Percentiles rank a stretch among this genome's conserved stretches.
phyloP scores from a whole-genome alignment of 2,797 vertebrate species.

The Tachyglossus aculeatus region DNA sequence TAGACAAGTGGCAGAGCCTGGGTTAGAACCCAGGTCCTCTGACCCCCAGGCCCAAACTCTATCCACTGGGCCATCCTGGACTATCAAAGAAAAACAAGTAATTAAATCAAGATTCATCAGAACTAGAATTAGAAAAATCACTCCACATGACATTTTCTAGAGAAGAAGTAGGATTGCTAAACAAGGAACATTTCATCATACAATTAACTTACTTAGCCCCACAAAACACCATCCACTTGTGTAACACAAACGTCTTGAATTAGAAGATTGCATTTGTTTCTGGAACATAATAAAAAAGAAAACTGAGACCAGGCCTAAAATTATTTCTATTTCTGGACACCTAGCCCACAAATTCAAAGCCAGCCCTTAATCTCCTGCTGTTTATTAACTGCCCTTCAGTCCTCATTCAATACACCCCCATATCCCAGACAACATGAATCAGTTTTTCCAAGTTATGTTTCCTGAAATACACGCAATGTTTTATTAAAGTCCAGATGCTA shows the following conservation, averaged over 20 bases:
- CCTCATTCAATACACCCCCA: background rate
- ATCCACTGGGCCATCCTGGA: too few species aligned
- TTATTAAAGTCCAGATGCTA: constrained; percentile 24
- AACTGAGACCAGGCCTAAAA: background rate
- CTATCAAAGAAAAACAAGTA: too few species aligned
- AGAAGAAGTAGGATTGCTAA: background rate
- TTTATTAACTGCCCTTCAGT: constrained; percentile 9
- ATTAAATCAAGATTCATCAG: too few species aligned
- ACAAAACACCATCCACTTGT: background rate
- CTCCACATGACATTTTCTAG: too few species aligned
- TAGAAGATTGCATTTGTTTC: background rate
- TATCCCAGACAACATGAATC: constrained; percentile 24
- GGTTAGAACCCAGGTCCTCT: too few species aligned
- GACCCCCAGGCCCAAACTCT: too few species aligned
- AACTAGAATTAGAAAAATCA: too few species aligned
- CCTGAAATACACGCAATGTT: constrained; percentile 20
- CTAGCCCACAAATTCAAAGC: background rate
- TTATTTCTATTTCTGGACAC: background rate
- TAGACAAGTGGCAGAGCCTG: too few species aligned
- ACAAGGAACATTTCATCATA: background rate
- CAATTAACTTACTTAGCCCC: background rate
- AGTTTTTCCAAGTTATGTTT: constrained; percentile 32
- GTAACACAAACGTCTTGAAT: background rate
- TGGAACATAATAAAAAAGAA: background rate
- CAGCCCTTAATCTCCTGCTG: background rate